These are phyloP conservation scores for Timema podura DNA, from an alignment of 2,888 invertebrate genomes.

Conservation along the genomic window DNA sequence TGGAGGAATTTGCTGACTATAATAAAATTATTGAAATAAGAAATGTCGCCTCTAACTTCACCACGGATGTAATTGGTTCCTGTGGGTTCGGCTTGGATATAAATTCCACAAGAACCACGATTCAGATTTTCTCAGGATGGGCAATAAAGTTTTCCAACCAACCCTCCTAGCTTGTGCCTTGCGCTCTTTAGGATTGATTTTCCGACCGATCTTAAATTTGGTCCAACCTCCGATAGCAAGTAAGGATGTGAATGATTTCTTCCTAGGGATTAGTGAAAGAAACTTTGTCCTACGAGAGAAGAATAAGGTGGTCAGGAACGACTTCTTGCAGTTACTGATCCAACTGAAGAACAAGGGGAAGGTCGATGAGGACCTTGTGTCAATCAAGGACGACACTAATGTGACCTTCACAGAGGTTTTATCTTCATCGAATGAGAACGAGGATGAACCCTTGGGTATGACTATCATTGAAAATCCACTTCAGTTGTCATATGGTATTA, in stretches of 20 bases:
- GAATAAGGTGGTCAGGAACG: conserved; percentile 39
- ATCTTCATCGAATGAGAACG: too few species aligned
- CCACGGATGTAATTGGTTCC: conserved; percentile 50
- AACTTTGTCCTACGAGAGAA: conserved; percentile 36
- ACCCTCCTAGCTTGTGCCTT: conserved; percentile 37
- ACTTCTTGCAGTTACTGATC: conserved; percentile 54
- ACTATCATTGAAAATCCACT: too few species aligned
- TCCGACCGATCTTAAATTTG: conserved; percentile 7
- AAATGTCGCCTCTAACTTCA: conserved; percentile 46
- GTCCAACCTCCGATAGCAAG: background rate
- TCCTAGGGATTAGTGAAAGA: conserved; percentile 39
- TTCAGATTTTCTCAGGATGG: conserved; percentile 44
- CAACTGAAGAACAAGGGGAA: conserved; percentile 48
- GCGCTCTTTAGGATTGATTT: conserved; percentile 35
- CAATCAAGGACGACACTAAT: too few species aligned
- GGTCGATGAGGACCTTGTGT: conserved; percentile 36
- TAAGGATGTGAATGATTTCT: conserved; percentile 45
- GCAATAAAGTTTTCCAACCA: conserved; percentile 41
- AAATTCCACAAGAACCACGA: conserved; percentile 44
- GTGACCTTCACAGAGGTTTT: too few species aligned
- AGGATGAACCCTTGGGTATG: too few species aligned
- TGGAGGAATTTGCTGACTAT: background rate
- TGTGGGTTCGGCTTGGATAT: conserved; percentile 50
- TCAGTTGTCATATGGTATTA: too few species aligned
- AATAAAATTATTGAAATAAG: conserved; percentile 39